Evolutionary conservation across 2,888 invertebrate genomes (phyloP).

Genomic region (Melieria crassipennis): DNA sequence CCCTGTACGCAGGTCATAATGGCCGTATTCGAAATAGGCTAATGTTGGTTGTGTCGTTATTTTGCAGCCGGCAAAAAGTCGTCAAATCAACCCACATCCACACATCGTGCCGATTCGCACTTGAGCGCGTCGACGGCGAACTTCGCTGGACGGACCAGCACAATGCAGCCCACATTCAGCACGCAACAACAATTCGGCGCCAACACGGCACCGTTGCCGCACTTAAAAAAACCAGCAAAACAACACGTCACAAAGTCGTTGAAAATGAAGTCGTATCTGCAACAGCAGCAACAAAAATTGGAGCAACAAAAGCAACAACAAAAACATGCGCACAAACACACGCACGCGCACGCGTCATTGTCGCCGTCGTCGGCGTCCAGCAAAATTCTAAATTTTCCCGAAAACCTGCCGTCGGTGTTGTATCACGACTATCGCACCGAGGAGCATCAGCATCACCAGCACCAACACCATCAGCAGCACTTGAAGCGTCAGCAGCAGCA

Average conservation of each 20-base stretch:
- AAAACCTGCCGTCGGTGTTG: slow-evolving; percentile 62
- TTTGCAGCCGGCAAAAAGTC: not conserved
- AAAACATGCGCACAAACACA: slow-evolving; percentile 40
- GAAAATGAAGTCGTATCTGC: slow-evolving; percentile 37
- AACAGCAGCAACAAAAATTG: slow-evolving; percentile 32
- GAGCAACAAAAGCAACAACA: slow-evolving; percentile 38
- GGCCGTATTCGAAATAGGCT: no score
- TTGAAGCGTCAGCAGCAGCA: slow-evolving; percentile 56
- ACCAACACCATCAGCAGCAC: slow-evolving; percentile 60
- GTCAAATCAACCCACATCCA: slow-evolving; percentile 8
- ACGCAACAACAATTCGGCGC: slow-evolving; percentile 20
- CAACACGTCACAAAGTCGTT: slow-evolving; percentile 36
- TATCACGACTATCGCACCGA: slow-evolving; percentile 64
- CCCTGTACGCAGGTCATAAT: no score
- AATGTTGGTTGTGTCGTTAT: no score
- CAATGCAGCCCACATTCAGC: not conserved
- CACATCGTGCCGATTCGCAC: slow-evolving; percentile 9
- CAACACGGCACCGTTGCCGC: not conserved
- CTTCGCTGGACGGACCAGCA: slow-evolving; percentile 19
- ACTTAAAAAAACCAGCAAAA: slow-evolving; percentile 25
- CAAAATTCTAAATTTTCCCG: slow-evolving; percentile 63
- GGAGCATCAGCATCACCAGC: slow-evolving; percentile 63
- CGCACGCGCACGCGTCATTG: slow-evolving; percentile 38
- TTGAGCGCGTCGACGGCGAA: slow-evolving; percentile 20
- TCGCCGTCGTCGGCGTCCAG: slow-evolving; percentile 42